Percentiles rank a stretch among this genome's conserved stretches.
Evolutionary conservation across 2,113 vertebrate genomes (phyloP).

Genomic region (Zapornia atra): DNA sequence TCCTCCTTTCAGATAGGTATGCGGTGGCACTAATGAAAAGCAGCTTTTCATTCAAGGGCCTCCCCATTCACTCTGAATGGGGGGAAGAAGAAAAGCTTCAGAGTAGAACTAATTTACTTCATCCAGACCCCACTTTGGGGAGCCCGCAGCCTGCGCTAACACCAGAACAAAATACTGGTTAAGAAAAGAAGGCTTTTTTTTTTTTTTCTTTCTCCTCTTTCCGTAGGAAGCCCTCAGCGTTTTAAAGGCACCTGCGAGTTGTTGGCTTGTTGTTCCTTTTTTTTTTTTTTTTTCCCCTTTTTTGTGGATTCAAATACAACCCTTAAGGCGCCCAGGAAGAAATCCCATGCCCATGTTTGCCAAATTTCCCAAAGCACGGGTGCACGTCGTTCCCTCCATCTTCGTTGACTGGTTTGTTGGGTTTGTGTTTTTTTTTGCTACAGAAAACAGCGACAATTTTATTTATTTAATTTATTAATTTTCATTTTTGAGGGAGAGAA

Average conservation of each 20-base stretch:
- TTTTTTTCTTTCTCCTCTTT: background rate
- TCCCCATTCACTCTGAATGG: slow-evolving; percentile 76
- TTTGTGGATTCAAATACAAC: background rate
- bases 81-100: slow-evolving; percentile 80
- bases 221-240: background rate
- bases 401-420: too few species aligned
- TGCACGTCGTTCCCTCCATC: background rate
- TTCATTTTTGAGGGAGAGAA: background rate
- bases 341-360: background rate
- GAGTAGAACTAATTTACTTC: slow-evolving; percentile 82
- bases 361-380: background rate
- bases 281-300: too few species aligned
- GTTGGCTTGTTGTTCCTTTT: too few species aligned
- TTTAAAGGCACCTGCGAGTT: background rate
- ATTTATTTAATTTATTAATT: background rate
- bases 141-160: slow-evolving; percentile 41
- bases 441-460: background rate
- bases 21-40: slow-evolving; percentile 81
- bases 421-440: background rate
- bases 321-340: background rate
- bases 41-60: slow-evolving; percentile 76
- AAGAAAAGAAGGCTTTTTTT: too few species aligned
- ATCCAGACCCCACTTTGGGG: slow-evolving; percentile 68
- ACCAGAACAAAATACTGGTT: background rate
- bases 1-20: slow-evolving; percentile 77